These are phyloP conservation scores for Cotesia glomerata DNA, from an alignment of 1,140 invertebrate genomes.

Conservation along the genomic window DNA sequence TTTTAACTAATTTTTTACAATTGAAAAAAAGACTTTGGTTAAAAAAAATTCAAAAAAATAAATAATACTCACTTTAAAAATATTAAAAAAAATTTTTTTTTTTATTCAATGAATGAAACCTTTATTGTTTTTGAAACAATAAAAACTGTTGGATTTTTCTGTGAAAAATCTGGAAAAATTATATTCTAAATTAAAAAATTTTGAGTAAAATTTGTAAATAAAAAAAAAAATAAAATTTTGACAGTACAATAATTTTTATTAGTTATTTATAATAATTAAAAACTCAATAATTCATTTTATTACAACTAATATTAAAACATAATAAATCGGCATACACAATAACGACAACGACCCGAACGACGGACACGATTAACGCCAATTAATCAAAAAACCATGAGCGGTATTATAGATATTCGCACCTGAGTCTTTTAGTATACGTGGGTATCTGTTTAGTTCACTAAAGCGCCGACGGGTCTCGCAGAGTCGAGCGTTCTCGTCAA, in stretches of 20 bases:
- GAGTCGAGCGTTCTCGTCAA: conserved; percentile 9
- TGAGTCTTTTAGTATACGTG: conserved; percentile 63
- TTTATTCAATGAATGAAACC: too few relatives aligned
- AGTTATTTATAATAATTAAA: not conserved
- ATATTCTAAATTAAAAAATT: too few relatives aligned
- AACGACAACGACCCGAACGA: conserved; percentile 28
- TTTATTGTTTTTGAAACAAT: too few relatives aligned
- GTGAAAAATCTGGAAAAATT: too few relatives aligned
- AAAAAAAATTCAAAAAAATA: too few relatives aligned
- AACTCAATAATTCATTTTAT: not conserved
- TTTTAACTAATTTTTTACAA: too few relatives aligned
- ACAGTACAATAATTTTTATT: not conserved
- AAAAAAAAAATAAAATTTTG: too few relatives aligned
- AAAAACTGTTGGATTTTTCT: too few relatives aligned
- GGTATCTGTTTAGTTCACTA: conserved; percentile 60
- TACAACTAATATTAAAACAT: not conserved
- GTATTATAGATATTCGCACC: conserved; percentile 48
- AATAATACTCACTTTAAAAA: too few relatives aligned
- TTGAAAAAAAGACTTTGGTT: too few relatives aligned
- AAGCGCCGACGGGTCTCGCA: conserved; percentile 41
- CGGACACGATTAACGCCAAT: conserved; percentile 40
- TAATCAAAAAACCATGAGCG: conserved; percentile 51
- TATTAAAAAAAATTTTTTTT: too few relatives aligned
- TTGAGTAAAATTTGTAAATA: too few relatives aligned
- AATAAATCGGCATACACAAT: conserved; percentile 4